These are phyloP conservation scores for Colius striatus DNA, from an alignment of 2,113 vertebrate genomes.

Conservation along the genomic window DNA sequence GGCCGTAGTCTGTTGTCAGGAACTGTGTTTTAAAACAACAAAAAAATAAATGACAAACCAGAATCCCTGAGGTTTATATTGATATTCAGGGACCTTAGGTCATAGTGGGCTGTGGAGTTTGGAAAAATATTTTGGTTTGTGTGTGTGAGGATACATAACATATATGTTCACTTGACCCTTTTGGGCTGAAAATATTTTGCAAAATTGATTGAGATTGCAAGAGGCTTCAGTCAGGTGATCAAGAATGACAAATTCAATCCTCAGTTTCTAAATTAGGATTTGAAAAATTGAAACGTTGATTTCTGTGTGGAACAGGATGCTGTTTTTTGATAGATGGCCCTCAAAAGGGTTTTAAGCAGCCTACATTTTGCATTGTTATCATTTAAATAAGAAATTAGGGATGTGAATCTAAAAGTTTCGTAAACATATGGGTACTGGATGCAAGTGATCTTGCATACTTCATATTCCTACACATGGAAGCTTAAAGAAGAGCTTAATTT, in stretches of 20 bases:
- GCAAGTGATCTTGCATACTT: background rate
- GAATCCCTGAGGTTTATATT: background rate
- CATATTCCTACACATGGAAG: background rate
- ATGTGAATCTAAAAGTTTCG: background rate
- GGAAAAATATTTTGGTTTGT: background rate
- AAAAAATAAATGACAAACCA: background rate
- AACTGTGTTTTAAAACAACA: background rate
- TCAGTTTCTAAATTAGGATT: background rate
- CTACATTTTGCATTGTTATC: background rate
- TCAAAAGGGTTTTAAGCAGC: slow-evolving; percentile 10
- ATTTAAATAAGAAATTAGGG: background rate
- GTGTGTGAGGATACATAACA: background rate
- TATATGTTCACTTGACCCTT: background rate
- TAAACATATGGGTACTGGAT: background rate
- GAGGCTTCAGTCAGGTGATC: background rate
- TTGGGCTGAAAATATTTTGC: background rate
- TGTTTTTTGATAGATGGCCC: slow-evolving; percentile 11
- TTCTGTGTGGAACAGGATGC: slow-evolving; percentile 13
- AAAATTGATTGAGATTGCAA: background rate
- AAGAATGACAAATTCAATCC: background rate
- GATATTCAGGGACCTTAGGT: background rate
- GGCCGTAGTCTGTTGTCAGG: background rate
- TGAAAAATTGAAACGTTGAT: background rate
- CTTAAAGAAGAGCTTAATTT: background rate
- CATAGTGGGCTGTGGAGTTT: background rate